These are phyloP conservation scores for Himalopsyche phryganea DNA, from an alignment of 1,140 invertebrate genomes.

Conservation along the genomic window DNA sequence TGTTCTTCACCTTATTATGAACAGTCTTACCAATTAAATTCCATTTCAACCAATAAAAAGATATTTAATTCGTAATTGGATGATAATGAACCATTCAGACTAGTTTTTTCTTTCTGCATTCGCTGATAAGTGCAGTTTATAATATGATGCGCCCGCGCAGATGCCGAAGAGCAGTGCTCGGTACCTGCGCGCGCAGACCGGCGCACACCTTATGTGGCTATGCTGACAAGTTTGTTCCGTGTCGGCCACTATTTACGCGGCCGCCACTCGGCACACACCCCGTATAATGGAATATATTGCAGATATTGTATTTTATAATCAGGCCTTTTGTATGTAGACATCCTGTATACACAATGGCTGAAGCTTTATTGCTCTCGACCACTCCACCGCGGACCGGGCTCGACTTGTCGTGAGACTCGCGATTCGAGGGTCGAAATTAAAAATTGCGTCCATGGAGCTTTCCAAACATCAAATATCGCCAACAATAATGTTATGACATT, in stretches of 20 bases:
- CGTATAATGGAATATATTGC: conserved; percentile 35
- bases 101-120: too few species aligned
- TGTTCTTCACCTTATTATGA: too few species aligned
- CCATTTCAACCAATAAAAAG: too few species aligned
- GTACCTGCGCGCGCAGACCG: neutral
- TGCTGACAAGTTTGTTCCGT: conserved; percentile 34
- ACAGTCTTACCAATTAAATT: too few species aligned
- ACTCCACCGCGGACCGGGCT: conserved; percentile 3
- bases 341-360: conserved; percentile 35
- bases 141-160: too few species aligned
- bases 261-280: conserved; percentile 14
- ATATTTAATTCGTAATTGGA: too few species aligned
- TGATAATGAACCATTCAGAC: too few species aligned
- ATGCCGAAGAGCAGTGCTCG: neutral
- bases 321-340: conserved; percentile 35
- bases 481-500: conserved; percentile 11
- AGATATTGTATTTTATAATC: conserved; percentile 36
- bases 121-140: too few species aligned
- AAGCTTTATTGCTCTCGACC: conserved; percentile 28
- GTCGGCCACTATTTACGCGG: conserved; percentile 31
- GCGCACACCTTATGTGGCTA: conserved; percentile 34
- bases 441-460: neutral
- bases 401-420: conserved; percentile 1
- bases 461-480: neutral
- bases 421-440: neutral